phyloP scores from a whole-genome alignment of 2,113 vertebrate species.

The Lontra canadensis region DNA sequence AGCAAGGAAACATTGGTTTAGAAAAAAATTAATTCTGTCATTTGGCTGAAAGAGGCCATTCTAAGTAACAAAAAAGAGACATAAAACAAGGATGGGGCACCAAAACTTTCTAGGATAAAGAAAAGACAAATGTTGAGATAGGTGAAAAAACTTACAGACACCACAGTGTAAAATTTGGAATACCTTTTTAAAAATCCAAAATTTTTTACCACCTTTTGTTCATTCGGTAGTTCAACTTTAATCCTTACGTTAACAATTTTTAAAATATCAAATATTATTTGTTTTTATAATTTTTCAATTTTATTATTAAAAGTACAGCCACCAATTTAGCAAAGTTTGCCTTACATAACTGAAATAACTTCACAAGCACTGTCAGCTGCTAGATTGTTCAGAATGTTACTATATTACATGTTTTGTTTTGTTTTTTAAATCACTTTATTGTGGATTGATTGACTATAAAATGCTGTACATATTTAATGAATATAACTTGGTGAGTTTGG shows the following conservation, averaged over 20 bases:
- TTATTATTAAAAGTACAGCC: background rate
- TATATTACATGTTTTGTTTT: background rate
- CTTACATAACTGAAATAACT: background rate
- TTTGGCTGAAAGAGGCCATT: background rate
- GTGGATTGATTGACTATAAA: background rate
- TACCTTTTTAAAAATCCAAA: background rate
- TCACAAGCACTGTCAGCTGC: background rate
- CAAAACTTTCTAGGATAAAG: background rate
- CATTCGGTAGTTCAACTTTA: background rate
- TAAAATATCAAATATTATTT: background rate
- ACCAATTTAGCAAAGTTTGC: background rate
- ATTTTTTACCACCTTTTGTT: background rate
- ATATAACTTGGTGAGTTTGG: background rate
- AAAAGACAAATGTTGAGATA: background rate
- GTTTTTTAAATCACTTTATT: background rate
- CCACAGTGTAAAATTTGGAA: background rate
- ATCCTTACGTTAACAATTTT: background rate
- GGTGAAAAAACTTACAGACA: background rate
- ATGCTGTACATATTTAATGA: background rate
- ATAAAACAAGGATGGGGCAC: background rate
- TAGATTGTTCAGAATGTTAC: background rate
- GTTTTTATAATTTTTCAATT: background rate
- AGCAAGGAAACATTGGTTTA: background rate
- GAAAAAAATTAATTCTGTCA: background rate
- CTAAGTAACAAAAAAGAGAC: background rate